Evolutionary conservation across 2,113 vertebrate genomes (phyloP), one percentile per base, ranked within the genome.

Genomic region (Chloropsis hardwickii): DNA sequence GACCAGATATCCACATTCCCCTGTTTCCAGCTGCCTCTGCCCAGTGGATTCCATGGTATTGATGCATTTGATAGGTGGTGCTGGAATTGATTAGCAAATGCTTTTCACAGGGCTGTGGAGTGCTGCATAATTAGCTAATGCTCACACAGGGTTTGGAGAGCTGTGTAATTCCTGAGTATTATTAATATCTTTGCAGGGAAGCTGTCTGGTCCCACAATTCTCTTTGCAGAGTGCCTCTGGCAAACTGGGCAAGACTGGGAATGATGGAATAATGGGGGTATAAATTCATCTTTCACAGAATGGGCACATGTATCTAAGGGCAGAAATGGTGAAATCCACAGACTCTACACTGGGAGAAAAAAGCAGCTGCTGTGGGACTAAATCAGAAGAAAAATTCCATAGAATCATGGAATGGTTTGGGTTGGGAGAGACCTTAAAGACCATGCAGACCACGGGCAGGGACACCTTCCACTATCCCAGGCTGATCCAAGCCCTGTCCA

Each of bases 401-500:
- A 14, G 28, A 76, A 39, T 44, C 8, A 9, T 29, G 23, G 33
- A 45, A 11, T 9, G 11, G 5, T 21, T 73, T 39, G 18, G 16
- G 27, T 8, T 37, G 15, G 23, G 16, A 73, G 18, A 8, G 67
- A 88, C 6, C 12, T 33, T 19, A 44, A 57, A 44, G 3, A 12
- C 6, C 13, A 57, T 19, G 2, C 19, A 22, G 14, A 42, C 23
- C 44, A 81, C 12, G 51, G 10, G 8, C 45, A 81, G 45, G 33
- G 33, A 65, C 31, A 44, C 0, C 2, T 81, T 1, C 15, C 50
- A 57, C 31, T 23, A 2, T 2, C 27, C 27, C 67, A 57, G 27
- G 5, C 0, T 33, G 50, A 0, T 72, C 14, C 51, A 66, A 73
- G 5, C 3, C 23, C 5, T 0, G 0, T 67, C 9, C 50, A 57